phyloP scores from a whole-genome alignment of 2,113 vertebrate genomes.

The Gadus macrocephalus region DNA sequence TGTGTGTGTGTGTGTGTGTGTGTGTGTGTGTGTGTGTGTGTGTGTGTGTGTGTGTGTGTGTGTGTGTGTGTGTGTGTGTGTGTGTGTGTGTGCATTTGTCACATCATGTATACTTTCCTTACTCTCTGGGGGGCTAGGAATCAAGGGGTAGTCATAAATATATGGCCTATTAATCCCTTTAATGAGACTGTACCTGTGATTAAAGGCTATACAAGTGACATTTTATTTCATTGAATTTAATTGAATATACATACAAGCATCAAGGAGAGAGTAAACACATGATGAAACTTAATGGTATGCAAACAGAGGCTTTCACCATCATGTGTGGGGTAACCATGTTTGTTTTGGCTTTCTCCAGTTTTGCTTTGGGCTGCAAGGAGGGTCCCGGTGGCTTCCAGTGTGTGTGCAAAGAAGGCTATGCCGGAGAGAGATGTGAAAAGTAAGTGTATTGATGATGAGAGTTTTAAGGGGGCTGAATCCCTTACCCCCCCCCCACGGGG shows the following conservation, averaged over 20 bases:
- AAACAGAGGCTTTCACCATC: not conserved
- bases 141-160: too few species aligned
- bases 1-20: conserved; percentile 59
- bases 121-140: too few species aligned
- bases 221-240: too few species aligned
- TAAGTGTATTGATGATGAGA: conserved; percentile 47
- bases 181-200: too few species aligned
- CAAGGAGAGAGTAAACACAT: not conserved
- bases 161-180: too few species aligned
- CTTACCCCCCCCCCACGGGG: not conserved
- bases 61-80: not conserved
- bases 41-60: conserved; percentile 55
- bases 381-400: conserved; percentile 74
- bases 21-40: conserved; percentile 66
- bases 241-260: not conserved
- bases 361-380: conserved; percentile 82
- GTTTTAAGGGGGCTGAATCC: too few species aligned
- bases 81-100: conserved; percentile 41
- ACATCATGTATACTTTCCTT: not conserved
- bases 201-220: too few species aligned
- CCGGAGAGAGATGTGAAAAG: conserved; percentile 82
- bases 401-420: conserved; percentile 83
- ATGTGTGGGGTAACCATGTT: not conserved
- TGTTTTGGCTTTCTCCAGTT: conserved; percentile 66
- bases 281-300: conserved; percentile 3